A percentile compares a stretch with the other conserved stretches of the same genome.
Evolutionary conservation across 2,888 invertebrate species (phyloP).

Genomic region (Scaptomyza cyrtandrae): DNA sequence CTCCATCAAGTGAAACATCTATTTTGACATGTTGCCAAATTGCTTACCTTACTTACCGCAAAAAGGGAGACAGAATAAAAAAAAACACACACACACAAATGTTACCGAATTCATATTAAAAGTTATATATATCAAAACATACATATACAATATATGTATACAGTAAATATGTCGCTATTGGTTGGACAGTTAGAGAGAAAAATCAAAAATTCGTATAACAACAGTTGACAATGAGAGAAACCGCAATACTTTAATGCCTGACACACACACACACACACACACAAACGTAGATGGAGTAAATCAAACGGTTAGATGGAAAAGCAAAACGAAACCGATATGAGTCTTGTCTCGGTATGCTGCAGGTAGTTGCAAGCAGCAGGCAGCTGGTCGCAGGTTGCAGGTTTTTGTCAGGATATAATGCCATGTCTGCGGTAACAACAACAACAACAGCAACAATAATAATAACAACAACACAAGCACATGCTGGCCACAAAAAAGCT

Average conservation of each 20-base stretch:
- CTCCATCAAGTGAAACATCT: conserved; percentile 7
- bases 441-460: conserved; percentile 35
- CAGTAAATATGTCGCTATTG: conserved; percentile 19
- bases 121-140: neutral
- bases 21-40: conserved; percentile 39
- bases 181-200: conserved; percentile 23
- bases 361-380: conserved; percentile 29
- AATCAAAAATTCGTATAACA: conserved; percentile 65
- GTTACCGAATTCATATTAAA: conserved; percentile 24
- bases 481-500: conserved; percentile 70
- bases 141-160: neutral
- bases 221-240: conserved; percentile 67
- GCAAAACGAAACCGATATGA: conserved; percentile 49
- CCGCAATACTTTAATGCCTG: conserved; percentile 66
- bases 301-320: conserved; percentile 61
- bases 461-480: conserved; percentile 34
- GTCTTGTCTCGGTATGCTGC: conserved; percentile 33
- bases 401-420: conserved; percentile 54
- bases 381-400: conserved; percentile 21
- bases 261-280: conserved; percentile 24
- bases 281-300: conserved; percentile 17
- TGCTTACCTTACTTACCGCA: neutral
- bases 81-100: neutral
- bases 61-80: neutral
- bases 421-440: conserved; percentile 66